Percentiles rank a stretch among this genome's conserved stretches.
These are phyloP conservation scores for Lasiurus borealis DNA, from an alignment of 2,113 vertebrate genomes.

Conservation along the genomic window DNA sequence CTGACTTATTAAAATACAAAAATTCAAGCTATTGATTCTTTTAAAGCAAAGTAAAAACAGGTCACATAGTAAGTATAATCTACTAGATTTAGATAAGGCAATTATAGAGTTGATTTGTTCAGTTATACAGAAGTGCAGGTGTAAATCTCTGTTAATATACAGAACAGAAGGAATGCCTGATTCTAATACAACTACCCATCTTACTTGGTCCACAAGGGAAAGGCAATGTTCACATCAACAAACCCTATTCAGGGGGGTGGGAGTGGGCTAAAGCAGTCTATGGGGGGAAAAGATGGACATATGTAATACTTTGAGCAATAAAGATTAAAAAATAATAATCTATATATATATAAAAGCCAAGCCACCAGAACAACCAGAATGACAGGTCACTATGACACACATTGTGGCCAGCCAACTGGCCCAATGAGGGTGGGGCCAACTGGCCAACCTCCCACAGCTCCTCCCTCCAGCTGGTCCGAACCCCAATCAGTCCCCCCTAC, in stretches of 20 bases:
- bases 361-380: too few species aligned
- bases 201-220: background rate
- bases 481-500: too few species aligned
- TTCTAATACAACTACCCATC: background rate
- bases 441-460: too few species aligned
- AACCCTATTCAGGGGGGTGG: background rate
- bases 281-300: too few species aligned
- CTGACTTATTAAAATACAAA: background rate
- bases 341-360: too few species aligned
- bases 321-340: too few species aligned
- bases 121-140: background rate
- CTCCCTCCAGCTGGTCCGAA: too few species aligned
- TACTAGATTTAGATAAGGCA: background rate
- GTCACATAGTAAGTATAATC: background rate
- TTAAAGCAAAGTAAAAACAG: background rate
- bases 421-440: too few species aligned
- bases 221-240: background rate
- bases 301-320: too few species aligned
- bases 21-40: conserved; percentile 24
- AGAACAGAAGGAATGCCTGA: background rate
- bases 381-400: too few species aligned
- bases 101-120: conserved; percentile 22
- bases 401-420: too few species aligned
- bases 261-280: too few species aligned
- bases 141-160: conserved; percentile 19